These are phyloP conservation scores for Aulostomus chinensis DNA, from an alignment of 2,797 vertebrate genomes.

Conservation along the genomic window DNA sequence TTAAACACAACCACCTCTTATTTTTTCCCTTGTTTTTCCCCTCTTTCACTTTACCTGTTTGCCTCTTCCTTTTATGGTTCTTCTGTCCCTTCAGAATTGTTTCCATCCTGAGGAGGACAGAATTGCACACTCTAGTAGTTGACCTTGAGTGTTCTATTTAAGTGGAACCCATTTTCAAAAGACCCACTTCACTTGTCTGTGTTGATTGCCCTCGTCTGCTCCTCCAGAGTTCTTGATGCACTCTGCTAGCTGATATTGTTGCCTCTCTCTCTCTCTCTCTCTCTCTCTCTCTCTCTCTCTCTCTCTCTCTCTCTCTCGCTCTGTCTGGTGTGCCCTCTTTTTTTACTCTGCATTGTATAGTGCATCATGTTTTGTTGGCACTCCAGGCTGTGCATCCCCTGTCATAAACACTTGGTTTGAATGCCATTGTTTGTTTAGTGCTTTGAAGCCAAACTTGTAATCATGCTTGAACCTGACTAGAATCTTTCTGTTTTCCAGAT, in stretches of 20 bases:
- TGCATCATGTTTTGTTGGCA: constrained; percentile 20
- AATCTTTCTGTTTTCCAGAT: constrained; percentile 73
- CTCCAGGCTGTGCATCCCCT: constrained; percentile 25
- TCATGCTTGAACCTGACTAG: constrained; percentile 13
- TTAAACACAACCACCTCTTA: constrained; percentile 31
- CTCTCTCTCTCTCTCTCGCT: too few species aligned
- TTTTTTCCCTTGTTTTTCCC: background rate
- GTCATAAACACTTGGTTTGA: constrained; percentile 29
- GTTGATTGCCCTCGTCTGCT: constrained; percentile 24
- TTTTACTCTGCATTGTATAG: constrained; percentile 28
- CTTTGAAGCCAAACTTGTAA: background rate
- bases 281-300: constrained; percentile 23
- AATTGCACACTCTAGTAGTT: constrained; percentile 20
- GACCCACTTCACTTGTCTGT: constrained; percentile 27
- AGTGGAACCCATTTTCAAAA: constrained; percentile 24
- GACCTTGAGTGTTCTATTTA: constrained; percentile 38
- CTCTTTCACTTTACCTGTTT: constrained; percentile 6
- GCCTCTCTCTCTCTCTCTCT: constrained; percentile 22
- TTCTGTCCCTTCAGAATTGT: background rate
- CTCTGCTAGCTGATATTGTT: constrained; percentile 33
- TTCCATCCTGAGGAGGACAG: constrained; percentile 9
- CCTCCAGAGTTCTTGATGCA: constrained; percentile 31
- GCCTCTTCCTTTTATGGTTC: background rate
- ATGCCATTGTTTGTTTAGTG: constrained; percentile 4
- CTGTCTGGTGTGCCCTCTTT: constrained; percentile 28